Base-by-base conservation (phyloP, 2,113 vertebrate genomes). In the Myiozetetes cayanensis region DNA sequence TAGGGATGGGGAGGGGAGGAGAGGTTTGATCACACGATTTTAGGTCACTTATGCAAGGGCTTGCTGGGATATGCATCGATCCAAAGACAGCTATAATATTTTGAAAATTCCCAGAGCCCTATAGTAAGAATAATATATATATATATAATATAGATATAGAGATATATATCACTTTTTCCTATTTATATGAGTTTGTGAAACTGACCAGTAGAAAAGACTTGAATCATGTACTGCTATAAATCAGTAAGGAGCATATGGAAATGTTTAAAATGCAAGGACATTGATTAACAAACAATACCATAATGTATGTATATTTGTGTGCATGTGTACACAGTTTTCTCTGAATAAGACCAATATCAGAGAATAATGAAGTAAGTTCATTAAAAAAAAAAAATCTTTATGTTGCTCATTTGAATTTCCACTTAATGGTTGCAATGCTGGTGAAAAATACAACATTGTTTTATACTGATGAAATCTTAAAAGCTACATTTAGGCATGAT, bases 11-110 rank as follows among this genome's bases (percentile, higher is more conserved):
- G 96, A 94, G 92, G 88, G 82, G 50, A 95, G 75, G 97, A 97
- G 95, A 94, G 95, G 96, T 97, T 97, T 96, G 96, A 96, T 97
- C 94, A 87, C 95, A 97, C 47, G 4, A 63, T 97, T 97, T 97
- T 97, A 98, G 98, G 96, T 98, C 97, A 98, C 91, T 96, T 95
- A 87, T 72, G 37, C 86, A 91, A 97, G 81, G 81, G 77, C 71
- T 94, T 87, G 80, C 83, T 85, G 95, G 94, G 93, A 97, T 93
- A 95, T 89, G 66, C 89, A 87, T 93, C 85, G 89, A 95, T 96
- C 93, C 93, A 88, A 83, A 85, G 76, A 84, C 83, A 85, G 89
- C 62, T 77, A 27, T 87, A 89, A 85, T 73, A 90, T 74, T 86
- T 63, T 66, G 31, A 53, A 97, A 94, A 70, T 97, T 97, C 89